Evolutionary conservation across 1,140 invertebrate genomes (phyloP), one percentile per base, ranked within the genome.

Genomic region (Leptopilina clavipes): DNA sequence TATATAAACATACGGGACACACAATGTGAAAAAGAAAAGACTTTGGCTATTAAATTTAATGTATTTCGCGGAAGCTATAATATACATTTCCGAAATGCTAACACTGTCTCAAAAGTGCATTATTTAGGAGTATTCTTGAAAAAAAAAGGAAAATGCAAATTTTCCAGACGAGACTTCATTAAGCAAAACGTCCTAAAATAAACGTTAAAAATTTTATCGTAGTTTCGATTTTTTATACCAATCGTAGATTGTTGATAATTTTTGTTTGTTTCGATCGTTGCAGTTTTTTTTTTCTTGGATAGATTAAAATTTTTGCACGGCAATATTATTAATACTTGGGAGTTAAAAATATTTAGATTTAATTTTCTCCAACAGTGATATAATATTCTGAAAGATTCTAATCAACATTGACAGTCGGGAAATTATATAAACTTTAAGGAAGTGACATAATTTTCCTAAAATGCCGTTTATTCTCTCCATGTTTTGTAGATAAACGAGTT

Each of bases 351-450:
- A 40, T 3, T 40, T 5, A 6, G 9, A 40, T 3, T 3, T 1
- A 40, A 40, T 8, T 8, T 8, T 40, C 9, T 40, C 37, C 0
- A 8, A 40, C 6, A 40, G 37, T 40, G 37, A 40, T 40, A 1
- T 40, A 40, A 40, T 9, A 40, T 54, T 54, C n/a, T 54, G 37
- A 40, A 7, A 40, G 37, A 40, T 40, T 40, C 37, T 40, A 40
- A 40, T 40, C 37, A 40, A 40, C 37, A 40, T 40, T 40, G 37
- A 40, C 37, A 22, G 18, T 18, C 6, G 22, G 7, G 14, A 65
- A n/a, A 31, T 65, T 65, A 65, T 65, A n/a, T 65, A 65, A 65
- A 65, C 22, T 25, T 65, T 14, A n/a, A 14, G 59, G 25, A 65
- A 65, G n/a, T 65, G 25, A 65, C n/a, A 31, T 65, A 65, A 65